Percentiles rank a stretch among this genome's conserved stretches.
Conservation (phyloP, 2,113 vertebrate species). For the Laterallus jamaicensis region DNA sequence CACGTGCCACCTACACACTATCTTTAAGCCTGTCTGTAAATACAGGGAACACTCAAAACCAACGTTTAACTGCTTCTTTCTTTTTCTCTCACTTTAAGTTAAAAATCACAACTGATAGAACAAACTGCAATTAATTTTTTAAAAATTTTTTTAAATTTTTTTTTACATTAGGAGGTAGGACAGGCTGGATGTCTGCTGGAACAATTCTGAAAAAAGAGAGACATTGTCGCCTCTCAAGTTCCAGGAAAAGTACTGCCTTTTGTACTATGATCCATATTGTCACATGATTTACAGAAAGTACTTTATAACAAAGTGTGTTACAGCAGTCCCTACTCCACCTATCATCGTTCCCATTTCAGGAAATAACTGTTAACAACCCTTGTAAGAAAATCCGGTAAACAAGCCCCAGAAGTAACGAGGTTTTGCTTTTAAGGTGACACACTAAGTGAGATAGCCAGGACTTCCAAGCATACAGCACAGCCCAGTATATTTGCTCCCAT, state of each 20-base stretch:
- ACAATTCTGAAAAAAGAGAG: not conserved
- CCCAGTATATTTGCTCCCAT: not conserved
- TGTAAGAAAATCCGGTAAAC: not conserved
- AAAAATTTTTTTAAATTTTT: no score
- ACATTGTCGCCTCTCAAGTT: not conserved
- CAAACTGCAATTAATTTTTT: not conserved
- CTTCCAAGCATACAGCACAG: not conserved
- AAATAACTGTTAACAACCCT: not conserved
- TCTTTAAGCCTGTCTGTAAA: not conserved
- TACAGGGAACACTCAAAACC: not conserved
- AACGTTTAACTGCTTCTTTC: not conserved
- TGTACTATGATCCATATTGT: not conserved
- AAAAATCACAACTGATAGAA: not conserved
- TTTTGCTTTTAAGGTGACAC: not conserved
- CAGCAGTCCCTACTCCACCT: not conserved
- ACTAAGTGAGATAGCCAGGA: not conserved
- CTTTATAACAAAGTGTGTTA: not conserved
- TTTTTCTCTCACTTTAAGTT: not conserved
- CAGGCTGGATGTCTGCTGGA: not conserved
- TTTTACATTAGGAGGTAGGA: not conserved
- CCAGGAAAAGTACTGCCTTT: not conserved
- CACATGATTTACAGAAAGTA: not conserved
- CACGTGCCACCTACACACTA: not conserved
- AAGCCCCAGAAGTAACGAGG: not conserved
- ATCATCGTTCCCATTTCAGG: not conserved